Evolutionary conservation across 2,113 vertebrate species (phyloP).

Genomic region (Sylvietta virens): DNA sequence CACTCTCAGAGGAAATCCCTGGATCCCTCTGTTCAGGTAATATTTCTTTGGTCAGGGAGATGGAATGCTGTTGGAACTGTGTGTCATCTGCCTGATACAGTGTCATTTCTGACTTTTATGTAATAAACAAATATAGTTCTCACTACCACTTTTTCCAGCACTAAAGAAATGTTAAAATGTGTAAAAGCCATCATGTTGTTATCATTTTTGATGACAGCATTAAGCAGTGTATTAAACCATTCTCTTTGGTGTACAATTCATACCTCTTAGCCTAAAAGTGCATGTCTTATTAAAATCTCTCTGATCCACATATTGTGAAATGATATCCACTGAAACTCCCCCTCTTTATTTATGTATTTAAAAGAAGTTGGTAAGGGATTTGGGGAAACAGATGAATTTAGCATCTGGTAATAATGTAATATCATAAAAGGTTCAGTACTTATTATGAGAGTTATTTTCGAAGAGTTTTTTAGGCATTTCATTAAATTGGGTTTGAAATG

Average conservation of each 20-base stretch:
- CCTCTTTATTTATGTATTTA: conserved; percentile 50
- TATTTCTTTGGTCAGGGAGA: background rate
- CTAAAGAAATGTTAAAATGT: conserved; percentile 22
- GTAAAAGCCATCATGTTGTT: conserved; percentile 13
- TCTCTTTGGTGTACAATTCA: conserved; percentile 12
- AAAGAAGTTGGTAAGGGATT: conserved; percentile 19
- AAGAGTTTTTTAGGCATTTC: background rate
- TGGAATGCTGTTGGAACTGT: background rate
- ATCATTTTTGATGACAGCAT: conserved; percentile 27
- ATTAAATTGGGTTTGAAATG: background rate
- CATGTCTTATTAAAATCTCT: conserved; percentile 61
- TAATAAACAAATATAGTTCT: background rate
- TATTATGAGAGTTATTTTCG: conserved; percentile 16
- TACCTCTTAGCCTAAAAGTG: conserved; percentile 37
- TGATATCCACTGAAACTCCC: conserved; percentile 16
- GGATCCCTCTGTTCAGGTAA: background rate
- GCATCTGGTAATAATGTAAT: background rate
- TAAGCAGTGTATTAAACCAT: conserved; percentile 50
- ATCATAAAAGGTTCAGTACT: conserved; percentile 21
- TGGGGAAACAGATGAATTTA: conserved; percentile 12
- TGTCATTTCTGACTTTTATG: conserved; percentile 3
- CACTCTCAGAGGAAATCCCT: background rate
- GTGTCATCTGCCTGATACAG: background rate
- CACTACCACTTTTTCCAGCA: background rate
- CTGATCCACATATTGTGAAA: conserved; percentile 29